Percentiles rank a stretch among this genome's conserved stretches.
Conservation (phyloP, 2,113 vertebrate species). For the Strix uralensis region DNA sequence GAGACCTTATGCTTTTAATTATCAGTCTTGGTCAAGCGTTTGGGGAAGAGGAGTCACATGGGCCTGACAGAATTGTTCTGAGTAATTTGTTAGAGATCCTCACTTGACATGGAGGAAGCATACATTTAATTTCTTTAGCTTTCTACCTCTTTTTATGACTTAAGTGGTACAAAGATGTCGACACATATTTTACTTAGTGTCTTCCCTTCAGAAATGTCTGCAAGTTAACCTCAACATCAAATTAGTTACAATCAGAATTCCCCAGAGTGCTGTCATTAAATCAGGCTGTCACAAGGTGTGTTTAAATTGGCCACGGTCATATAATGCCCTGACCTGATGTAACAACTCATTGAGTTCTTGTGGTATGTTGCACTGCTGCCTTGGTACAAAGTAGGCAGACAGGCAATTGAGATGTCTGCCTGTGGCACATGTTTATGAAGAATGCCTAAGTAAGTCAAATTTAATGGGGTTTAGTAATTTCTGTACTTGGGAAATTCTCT, state of each 20-base stretch:
- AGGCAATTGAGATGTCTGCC: neutral
- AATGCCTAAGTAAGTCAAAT: neutral
- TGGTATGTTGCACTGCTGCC: neutral
- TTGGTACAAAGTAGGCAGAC: neutral
- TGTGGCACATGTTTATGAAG: neutral
- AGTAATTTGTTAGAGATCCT: neutral
- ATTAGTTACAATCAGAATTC: neutral
- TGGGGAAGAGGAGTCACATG: neutral
- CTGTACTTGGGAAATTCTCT: neutral
- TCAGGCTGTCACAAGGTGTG: neutral
- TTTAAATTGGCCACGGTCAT: neutral
- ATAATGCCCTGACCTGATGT: neutral
- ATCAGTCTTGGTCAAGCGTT: neutral
- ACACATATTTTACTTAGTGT: neutral
- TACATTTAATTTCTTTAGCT: neutral
- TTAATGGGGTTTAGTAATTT: neutral
- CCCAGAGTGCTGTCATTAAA: neutral
- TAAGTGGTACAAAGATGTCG: neutral
- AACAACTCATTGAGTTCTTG: fast-evolving
- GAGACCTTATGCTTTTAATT: neutral
- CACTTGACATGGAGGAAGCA: neutral
- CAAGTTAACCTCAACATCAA: neutral
- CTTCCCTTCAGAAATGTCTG: neutral
- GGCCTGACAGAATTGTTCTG: neutral
- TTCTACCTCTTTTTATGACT: neutral